These are phyloP conservation scores for Neodiprion pinetum DNA, from an alignment of 1,140 invertebrate genomes.

Conservation along the genomic window DNA sequence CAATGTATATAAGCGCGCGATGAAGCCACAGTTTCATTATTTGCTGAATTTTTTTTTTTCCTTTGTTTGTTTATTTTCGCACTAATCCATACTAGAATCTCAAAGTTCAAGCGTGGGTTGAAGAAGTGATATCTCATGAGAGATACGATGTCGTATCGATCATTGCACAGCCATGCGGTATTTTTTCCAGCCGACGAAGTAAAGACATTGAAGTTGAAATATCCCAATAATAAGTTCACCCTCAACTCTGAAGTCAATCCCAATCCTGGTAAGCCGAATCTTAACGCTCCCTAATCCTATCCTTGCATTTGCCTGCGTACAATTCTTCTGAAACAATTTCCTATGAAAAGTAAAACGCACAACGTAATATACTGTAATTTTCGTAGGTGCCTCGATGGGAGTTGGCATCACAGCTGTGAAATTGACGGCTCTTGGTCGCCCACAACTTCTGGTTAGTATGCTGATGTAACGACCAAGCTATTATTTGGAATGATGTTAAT, in stretches of 20 bases:
- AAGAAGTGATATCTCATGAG: too few relatives aligned
- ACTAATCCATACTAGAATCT: too few relatives aligned
- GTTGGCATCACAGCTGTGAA: constrained; percentile 98
- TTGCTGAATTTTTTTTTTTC: too few relatives aligned
- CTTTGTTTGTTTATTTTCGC: too few relatives aligned
- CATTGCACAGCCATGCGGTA: neutral
- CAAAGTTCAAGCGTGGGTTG: too few relatives aligned
- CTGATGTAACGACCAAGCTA: constrained; percentile 13
- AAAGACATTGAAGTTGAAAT: constrained; percentile 28
- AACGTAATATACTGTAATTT: constrained; percentile 23
- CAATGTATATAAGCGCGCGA: neutral
- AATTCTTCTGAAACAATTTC: neutral
- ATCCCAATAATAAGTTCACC: constrained; percentile 21
- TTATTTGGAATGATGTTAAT: constrained; percentile 15
- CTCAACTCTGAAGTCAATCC: constrained; percentile 25
- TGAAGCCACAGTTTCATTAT: too few relatives aligned
- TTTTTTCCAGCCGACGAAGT: constrained; percentile 34
- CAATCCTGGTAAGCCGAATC: constrained; percentile 32
- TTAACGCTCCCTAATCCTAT: constrained; percentile 1
- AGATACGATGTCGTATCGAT: neutral
- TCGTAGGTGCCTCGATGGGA: constrained; percentile 87
- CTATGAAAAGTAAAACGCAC: neutral
- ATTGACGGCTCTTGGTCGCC: constrained; percentile 95
- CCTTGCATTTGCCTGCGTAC: neutral
- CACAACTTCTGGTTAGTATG: constrained; percentile 88